phyloP scores from a whole-genome alignment of 2,113 vertebrate genomes.

The Corythaeola cristata region DNA sequence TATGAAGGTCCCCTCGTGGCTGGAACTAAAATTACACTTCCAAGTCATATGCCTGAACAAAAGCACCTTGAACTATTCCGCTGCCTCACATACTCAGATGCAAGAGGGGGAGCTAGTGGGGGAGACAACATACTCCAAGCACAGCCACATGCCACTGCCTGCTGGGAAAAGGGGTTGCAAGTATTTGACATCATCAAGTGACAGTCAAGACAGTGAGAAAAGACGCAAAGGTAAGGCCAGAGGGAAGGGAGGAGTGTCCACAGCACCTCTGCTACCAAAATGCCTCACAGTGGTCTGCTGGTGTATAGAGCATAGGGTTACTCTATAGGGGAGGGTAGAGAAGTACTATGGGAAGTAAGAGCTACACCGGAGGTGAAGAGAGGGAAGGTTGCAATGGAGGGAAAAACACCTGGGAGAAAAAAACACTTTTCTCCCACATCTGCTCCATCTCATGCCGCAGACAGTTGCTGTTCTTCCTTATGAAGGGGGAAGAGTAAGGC shows the following conservation, averaged over 20 bases:
- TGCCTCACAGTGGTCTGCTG: not conserved
- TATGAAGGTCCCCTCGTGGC: not conserved
- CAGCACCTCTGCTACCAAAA: not conserved
- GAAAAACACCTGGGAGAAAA: not conserved
- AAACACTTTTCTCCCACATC: not conserved
- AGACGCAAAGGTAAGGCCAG: not conserved
- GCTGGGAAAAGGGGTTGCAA: not conserved
- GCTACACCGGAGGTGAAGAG: not conserved
- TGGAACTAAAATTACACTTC: conserved; percentile 4
- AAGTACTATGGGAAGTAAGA: not conserved
- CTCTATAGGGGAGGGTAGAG: not conserved
- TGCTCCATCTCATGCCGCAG: not conserved
- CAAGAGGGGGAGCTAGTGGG: not conserved
- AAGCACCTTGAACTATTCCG: not conserved
- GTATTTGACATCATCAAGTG: not conserved
- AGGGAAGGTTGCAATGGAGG: not conserved
- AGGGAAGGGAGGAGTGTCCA: not conserved
- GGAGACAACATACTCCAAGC: not conserved
- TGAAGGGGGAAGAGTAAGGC: not conserved
- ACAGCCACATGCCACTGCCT: not conserved
- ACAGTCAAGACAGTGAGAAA: not conserved
- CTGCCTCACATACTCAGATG: not conserved
- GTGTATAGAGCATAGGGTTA: too few species aligned
- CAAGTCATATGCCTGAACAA: not conserved
- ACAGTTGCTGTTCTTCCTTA: not conserved